phyloP scores from a whole-genome alignment of 1,140 invertebrate species.

The Anoplolepis gracilipes region DNA sequence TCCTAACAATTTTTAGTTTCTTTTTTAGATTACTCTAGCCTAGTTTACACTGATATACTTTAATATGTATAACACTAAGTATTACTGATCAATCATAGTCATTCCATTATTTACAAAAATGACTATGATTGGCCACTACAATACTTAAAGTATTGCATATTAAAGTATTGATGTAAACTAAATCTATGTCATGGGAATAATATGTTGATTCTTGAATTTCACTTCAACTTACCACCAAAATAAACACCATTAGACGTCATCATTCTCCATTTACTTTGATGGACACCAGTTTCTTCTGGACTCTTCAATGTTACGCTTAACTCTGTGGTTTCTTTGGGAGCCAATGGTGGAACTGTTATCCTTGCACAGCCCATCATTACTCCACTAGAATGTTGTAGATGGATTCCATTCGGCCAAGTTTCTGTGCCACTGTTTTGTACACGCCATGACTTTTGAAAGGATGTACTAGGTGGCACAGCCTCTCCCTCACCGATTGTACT shows the following conservation, averaged over 20 bases:
- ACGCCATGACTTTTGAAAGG: slow-evolving; percentile 93
- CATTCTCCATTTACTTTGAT: slow-evolving; percentile 94
- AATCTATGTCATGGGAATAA: neutral
- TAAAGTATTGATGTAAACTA: too few relatives aligned
- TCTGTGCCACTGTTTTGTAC: slow-evolving; percentile 93
- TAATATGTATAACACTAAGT: too few relatives aligned
- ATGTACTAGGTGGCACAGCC: slow-evolving; percentile 90
- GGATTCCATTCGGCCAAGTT: slow-evolving; percentile 92
- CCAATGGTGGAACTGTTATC: slow-evolving; percentile 88
- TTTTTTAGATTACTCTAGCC: neutral
- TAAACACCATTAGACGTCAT: slow-evolving; percentile 91
- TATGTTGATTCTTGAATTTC: too few relatives aligned
- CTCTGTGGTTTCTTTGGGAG: slow-evolving; percentile 89
- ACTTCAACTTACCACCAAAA: slow-evolving; percentile 90
- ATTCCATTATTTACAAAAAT: too few relatives aligned
- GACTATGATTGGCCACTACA: too few relatives aligned
- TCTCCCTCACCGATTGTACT: slow-evolving; percentile 92
- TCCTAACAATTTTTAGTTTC: neutral
- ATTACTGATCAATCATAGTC: too few relatives aligned
- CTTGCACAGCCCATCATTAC: slow-evolving; percentile 87
- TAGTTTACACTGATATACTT: too few relatives aligned
- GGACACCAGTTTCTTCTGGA: slow-evolving; percentile 90
- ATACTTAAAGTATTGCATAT: too few relatives aligned
- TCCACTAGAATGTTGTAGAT: slow-evolving; percentile 89
- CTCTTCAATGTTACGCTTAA: slow-evolving; percentile 90